phyloP scores from a whole-genome alignment of 1,140 invertebrate species.

The Nautilus pompilius region DNA sequence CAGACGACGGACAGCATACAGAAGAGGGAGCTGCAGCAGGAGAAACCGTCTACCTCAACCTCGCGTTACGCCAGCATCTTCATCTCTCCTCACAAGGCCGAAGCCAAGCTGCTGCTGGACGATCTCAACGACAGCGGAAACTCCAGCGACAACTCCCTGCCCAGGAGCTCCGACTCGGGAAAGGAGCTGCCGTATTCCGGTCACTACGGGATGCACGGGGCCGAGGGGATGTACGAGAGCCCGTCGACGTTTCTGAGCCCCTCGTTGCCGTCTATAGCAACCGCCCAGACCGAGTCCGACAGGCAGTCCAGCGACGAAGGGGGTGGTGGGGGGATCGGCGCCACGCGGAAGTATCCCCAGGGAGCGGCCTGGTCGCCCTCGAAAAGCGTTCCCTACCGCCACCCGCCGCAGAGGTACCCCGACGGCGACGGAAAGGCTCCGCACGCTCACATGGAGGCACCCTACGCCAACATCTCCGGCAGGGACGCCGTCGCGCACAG shows the following conservation, averaged over 20 bases:
- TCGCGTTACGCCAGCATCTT: constrained; percentile 48
- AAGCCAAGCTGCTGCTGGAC: constrained; percentile 41
- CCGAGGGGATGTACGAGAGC: constrained; percentile 28
- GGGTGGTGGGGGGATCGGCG: not conserved
- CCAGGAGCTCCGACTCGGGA: constrained; percentile 39
- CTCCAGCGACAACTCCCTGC: constrained; percentile 46
- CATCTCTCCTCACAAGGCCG: constrained; percentile 44
- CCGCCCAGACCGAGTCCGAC: not conserved
- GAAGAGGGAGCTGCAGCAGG: not conserved
- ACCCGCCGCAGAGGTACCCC: constrained; percentile 7
- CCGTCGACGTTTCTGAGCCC: constrained; percentile 27
- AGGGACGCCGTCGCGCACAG: not conserved
- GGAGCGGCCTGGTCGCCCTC: constrained; percentile 15
- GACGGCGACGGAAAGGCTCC: not conserved
- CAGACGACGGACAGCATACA: not conserved
- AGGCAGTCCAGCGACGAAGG: not conserved
- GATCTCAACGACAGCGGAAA: constrained; percentile 43
- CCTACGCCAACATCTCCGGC: not conserved
- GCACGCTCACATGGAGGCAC: constrained; percentile 1
- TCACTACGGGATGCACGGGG: constrained; percentile 25
- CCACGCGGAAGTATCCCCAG: not conserved
- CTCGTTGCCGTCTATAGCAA: constrained; percentile 17
- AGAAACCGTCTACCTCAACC: not conserved
- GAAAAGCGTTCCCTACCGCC: constrained; percentile 12
- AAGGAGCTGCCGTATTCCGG: constrained; percentile 26